Conservation (phyloP, 2,888 invertebrate genomes). For the Epistrophella euchroma region DNA sequence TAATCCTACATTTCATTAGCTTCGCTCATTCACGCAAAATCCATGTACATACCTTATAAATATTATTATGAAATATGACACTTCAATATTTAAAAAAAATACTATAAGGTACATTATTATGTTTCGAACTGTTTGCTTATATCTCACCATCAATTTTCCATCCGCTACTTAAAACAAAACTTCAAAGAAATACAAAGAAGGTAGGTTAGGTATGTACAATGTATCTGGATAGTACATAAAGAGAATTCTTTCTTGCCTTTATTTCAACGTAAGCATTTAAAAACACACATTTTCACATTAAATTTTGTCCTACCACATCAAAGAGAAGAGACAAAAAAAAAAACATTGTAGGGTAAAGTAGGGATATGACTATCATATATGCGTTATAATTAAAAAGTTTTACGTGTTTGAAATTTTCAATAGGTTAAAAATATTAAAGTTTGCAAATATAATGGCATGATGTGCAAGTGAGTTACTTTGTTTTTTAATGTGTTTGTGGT, state of each 20-base stretch:
- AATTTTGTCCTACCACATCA: background rate
- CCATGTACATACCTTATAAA: too few relatives aligned
- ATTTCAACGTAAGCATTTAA: background rate
- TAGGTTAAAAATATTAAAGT: conserved; percentile 21
- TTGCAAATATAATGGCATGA: background rate
- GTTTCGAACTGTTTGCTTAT: too few relatives aligned
- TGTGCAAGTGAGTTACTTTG: background rate
- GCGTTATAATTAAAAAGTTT: conserved; percentile 20
- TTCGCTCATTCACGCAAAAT: too few relatives aligned
- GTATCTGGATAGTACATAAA: too few relatives aligned
- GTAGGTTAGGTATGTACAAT: background rate
- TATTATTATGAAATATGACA: too few relatives aligned
- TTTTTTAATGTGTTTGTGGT: conserved; percentile 2
- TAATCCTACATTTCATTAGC: too few relatives aligned
- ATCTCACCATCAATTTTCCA: background rate
- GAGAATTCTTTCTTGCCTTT: background rate
- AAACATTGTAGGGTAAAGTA: background rate
- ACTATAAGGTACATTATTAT: too few relatives aligned
- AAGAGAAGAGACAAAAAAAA: background rate
- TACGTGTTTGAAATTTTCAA: conserved; percentile 23
- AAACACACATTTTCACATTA: background rate
- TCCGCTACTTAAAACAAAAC: background rate
- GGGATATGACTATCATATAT: background rate
- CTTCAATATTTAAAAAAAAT: too few relatives aligned
- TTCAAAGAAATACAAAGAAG: background rate